Conservation (phyloP, 2,888 invertebrate genomes). For the Melitaea athalia region DNA sequence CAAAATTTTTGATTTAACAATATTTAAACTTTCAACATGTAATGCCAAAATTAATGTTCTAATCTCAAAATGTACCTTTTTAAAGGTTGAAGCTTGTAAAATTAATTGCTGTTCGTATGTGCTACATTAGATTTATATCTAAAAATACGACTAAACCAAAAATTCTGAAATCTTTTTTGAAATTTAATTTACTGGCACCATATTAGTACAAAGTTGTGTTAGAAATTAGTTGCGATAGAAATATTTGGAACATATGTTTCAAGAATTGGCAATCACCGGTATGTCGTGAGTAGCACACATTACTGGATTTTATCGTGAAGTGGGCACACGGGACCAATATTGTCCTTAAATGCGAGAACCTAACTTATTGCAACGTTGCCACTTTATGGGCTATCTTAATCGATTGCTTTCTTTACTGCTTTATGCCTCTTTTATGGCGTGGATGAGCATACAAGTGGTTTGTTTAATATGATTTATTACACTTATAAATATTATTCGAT, state of each 20-base stretch:
- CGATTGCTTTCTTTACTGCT: slow-evolving; percentile 46
- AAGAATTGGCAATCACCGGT: slow-evolving; percentile 45
- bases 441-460: slow-evolving; percentile 37
- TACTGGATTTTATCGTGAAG: slow-evolving; percentile 59
- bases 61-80: too few relatives aligned
- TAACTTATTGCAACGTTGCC: slow-evolving; percentile 51
- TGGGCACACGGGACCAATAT: slow-evolving; percentile 66
- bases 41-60: too few relatives aligned
- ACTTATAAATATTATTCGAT: slow-evolving; percentile 18
- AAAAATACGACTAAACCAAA: too few relatives aligned
- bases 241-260: slow-evolving; percentile 27
- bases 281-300: slow-evolving; percentile 49
- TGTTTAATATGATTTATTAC: slow-evolving; percentile 32
- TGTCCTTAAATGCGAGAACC: slow-evolving; percentile 49
- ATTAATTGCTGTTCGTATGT: too few relatives aligned
- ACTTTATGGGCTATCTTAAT: slow-evolving; percentile 50
- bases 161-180: neutral
- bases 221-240: neutral
- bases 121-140: too few relatives aligned
- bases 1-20: too few relatives aligned
- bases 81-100: too few relatives aligned
- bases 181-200: neutral
- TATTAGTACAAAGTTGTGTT: neutral
- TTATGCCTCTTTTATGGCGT: slow-evolving; percentile 34
- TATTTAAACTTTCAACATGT: too few relatives aligned